phyloP scores from a whole-genome alignment of 2,888 invertebrate genomes.

The Trimorus sp. region DNA sequence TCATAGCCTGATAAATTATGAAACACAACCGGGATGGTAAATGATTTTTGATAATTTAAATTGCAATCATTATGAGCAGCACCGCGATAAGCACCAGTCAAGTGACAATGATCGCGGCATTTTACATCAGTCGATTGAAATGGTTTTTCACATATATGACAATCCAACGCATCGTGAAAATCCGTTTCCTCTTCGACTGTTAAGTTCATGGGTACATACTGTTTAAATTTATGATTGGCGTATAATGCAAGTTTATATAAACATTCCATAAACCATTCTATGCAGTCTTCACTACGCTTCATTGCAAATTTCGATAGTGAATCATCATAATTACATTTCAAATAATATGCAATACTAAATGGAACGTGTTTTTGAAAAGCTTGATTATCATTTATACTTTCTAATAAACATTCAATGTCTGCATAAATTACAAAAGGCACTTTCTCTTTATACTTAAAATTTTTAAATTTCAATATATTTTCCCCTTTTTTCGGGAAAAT shows the following conservation, averaged over 20 bases:
- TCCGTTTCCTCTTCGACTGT: not conserved
- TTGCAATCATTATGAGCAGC: not conserved
- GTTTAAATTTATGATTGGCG: not conserved
- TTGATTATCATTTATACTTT: not conserved
- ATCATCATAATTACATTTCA: slow-evolving; percentile 18
- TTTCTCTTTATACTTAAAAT: slow-evolving; percentile 37
- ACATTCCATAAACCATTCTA: slow-evolving; percentile 18
- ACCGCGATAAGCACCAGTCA: not conserved
- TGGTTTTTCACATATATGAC: slow-evolving; percentile 43
- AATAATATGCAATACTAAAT: slow-evolving; percentile 13
- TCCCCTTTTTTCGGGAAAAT: slow-evolving; percentile 20
- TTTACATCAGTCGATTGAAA: not conserved
- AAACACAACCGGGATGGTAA: slow-evolving; percentile 30
- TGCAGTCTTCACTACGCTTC: slow-evolving; percentile 13
- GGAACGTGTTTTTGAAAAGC: slow-evolving; percentile 22
- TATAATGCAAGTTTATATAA: slow-evolving; percentile 6
- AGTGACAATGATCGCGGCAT: slow-evolving; percentile 5
- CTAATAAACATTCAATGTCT: slow-evolving; percentile 32
- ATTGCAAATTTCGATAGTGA: slow-evolving; percentile 5
- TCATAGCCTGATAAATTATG: slow-evolving; percentile 32
- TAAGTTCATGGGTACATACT: slow-evolving; percentile 13
- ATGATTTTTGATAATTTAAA: slow-evolving; percentile 11
- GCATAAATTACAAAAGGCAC: slow-evolving; percentile 52
- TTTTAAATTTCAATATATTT: slow-evolving; percentile 50
- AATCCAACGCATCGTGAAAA: slow-evolving; percentile 3